A percentile compares a stretch with the other conserved stretches of the same genome.
Conservation (phyloP, 2,888 invertebrate species). For the Synergus umbraculus region DNA sequence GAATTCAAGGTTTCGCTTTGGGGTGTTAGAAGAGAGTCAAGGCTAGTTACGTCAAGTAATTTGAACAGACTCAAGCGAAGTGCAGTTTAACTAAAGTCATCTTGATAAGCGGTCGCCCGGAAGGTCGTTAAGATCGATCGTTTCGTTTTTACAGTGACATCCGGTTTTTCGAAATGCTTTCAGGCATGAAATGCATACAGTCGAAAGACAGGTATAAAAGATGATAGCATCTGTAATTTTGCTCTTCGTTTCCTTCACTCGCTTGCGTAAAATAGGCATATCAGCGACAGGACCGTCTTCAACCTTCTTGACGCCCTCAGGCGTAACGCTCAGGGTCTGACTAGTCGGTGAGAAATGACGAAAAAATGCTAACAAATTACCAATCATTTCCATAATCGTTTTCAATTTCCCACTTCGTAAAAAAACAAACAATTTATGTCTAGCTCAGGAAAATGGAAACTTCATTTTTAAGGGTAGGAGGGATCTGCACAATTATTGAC, state of each 20-base stretch:
- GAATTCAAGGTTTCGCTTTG: background rate
- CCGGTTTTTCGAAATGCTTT: constrained; percentile 9
- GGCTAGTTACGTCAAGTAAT: background rate
- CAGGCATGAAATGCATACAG: background rate
- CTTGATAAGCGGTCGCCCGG: background rate
- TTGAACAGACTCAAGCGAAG: background rate
- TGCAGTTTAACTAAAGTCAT: background rate
- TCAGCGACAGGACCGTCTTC: constrained; percentile 2
- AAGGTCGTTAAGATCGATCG: constrained; percentile 4
- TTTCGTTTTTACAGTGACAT: background rate
- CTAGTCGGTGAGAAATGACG: background rate
- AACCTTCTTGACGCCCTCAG: constrained; percentile 4
- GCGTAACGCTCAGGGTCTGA: background rate
- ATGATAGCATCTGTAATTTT: background rate
- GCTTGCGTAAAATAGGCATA: background rate
- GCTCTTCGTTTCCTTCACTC: constrained; percentile 1
- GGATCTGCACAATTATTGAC: no score
- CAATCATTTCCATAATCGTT: background rate
- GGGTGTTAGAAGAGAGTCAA: background rate
- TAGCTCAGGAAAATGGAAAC: background rate
- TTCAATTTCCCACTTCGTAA: background rate
- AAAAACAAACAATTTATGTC: background rate
- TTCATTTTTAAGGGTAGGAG: no score
- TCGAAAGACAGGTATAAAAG: background rate
- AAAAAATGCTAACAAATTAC: constrained; percentile 12